A percentile compares a stretch with the other conserved stretches of the same genome.
These are phyloP conservation scores for Xenopus borealis DNA, from an alignment of 2,113 vertebrate genomes.

Conservation along the genomic window DNA sequence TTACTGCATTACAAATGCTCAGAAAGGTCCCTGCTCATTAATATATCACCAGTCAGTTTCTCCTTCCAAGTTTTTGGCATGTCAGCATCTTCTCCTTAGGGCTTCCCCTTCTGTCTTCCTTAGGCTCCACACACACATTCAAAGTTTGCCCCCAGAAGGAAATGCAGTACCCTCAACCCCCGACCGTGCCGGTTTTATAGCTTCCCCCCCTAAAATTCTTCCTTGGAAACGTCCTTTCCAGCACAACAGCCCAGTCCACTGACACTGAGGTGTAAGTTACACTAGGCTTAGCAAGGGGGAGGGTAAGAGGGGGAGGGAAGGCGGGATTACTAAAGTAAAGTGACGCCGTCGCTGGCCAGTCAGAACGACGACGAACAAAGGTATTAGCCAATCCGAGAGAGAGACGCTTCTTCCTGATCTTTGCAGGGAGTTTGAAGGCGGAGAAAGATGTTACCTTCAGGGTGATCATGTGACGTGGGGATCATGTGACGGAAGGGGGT, in stretches of 20 bases:
- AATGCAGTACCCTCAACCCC: background rate
- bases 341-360: background rate
- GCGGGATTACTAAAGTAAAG: background rate
- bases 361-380: background rate
- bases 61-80: constrained; percentile 5
- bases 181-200: background rate
- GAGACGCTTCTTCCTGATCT: constrained; percentile 23
- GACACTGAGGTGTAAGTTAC: constrained; percentile 14
- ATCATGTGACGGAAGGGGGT: constrained; percentile 15
- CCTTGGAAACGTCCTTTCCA: background rate
- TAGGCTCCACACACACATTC: background rate
- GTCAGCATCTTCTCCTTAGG: constrained; percentile 1
- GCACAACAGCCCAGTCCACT: background rate
- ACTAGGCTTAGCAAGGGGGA: background rate
- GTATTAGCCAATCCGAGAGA: constrained; percentile 6
- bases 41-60: constrained; percentile 8
- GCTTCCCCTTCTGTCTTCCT: background rate
- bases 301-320: background rate
- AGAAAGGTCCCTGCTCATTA: background rate
- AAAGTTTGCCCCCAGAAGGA: background rate
- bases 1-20: background rate
- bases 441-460: background rate
- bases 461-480: constrained; percentile 11
- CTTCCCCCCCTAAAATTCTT: background rate
- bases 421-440: constrained; percentile 1